Conservation (phyloP, 2,113 vertebrate species). For the Ellobius talpinus region DNA sequence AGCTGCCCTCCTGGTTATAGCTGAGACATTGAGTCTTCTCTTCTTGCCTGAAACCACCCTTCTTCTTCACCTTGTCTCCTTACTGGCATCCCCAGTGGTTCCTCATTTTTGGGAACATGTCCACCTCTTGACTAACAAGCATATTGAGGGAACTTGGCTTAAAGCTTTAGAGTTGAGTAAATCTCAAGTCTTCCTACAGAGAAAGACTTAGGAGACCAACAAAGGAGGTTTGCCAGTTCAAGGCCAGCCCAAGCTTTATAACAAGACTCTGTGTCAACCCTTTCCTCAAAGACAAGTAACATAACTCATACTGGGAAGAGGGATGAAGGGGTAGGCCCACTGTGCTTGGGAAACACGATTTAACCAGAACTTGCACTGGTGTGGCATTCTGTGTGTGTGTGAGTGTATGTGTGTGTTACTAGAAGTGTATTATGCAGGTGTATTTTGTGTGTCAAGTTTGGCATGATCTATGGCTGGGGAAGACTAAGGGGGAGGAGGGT, state of each 20-base stretch:
- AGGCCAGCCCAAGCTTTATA: neutral
- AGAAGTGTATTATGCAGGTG: neutral
- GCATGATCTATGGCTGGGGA: neutral
- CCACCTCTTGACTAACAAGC: constrained; percentile 17
- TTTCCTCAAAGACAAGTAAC: neutral
- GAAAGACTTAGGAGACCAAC: neutral
- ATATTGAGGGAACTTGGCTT: neutral
- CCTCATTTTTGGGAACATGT: neutral
- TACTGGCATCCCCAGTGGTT: neutral
- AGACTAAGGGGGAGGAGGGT: neutral
- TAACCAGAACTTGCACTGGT: neutral
- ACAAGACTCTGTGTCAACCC: neutral
- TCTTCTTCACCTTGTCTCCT: neutral
- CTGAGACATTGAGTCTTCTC: neutral
- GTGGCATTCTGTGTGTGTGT: neutral
- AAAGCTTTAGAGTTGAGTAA: constrained; percentile 1
- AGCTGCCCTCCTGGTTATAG: neutral
- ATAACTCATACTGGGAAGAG: neutral
- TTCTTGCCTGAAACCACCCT: neutral
- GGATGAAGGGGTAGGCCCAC: neutral
- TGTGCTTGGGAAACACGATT: neutral
- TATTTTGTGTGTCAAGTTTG: neutral
- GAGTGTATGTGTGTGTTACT: neutral
- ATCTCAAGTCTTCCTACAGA: neutral
- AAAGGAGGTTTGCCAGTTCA: neutral